Evolutionary conservation across 2,888 invertebrate genomes (phyloP).

Genomic region (Pandemis cinnamomeana): DNA sequence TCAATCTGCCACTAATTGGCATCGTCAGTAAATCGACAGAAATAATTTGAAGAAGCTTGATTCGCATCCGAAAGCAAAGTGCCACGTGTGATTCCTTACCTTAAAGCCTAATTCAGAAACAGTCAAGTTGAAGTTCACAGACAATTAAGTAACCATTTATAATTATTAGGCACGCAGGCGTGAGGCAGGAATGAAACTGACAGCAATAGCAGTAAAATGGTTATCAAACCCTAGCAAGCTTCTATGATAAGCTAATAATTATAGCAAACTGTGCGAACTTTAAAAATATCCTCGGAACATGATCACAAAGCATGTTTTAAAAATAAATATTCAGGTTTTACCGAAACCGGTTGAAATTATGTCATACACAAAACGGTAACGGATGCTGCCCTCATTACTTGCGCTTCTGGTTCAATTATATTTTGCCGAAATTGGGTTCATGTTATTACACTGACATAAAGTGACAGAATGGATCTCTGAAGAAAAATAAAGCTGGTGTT

Average conservation of each 20-base stretch:
- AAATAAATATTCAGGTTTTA: conserved; percentile 1
- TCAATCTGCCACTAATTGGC: conserved; percentile 21
- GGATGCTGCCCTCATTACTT: background rate
- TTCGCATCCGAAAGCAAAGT: background rate
- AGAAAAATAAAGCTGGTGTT: conserved; percentile 49
- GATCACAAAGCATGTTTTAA: background rate
- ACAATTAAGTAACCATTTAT: conserved; percentile 17
- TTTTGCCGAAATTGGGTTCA: background rate
- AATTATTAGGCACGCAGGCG: conserved; percentile 12
- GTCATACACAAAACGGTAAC: conserved; percentile 5
- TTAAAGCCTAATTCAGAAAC: background rate
- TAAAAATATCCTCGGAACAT: background rate
- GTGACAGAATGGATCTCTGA: conserved; percentile 46
- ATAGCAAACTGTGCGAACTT: background rate
- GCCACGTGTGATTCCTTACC: background rate
- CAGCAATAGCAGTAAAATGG: conserved; percentile 21
- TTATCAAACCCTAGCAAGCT: conserved; percentile 23
- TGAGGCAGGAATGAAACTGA: conserved; percentile 16
- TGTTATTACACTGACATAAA: conserved; percentile 12
- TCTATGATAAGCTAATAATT: conserved; percentile 17
- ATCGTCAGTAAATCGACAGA: background rate
- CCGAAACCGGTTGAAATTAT: conserved; percentile 9
- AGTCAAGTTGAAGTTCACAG: background rate
- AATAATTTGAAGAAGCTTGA: conserved; percentile 8
- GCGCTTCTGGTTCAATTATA: conserved; percentile 1